Conservation (phyloP, 92 coral and sea anemone species). For the Ricordea florida region DNA sequence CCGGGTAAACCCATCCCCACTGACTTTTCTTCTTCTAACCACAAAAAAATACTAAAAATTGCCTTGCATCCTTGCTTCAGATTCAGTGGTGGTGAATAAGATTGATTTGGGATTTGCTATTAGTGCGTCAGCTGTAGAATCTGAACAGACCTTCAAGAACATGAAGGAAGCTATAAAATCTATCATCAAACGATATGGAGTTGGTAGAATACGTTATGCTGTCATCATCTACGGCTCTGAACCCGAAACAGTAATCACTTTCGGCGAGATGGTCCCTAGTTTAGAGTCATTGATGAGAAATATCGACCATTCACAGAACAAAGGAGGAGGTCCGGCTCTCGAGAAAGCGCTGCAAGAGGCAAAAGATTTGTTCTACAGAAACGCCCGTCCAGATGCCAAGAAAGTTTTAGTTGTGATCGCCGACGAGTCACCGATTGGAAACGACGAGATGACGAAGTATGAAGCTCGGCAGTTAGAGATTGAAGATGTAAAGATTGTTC, state of each 20-base stretch:
- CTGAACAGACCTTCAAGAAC: constrained; percentile 53
- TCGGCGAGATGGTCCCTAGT: constrained; percentile 45
- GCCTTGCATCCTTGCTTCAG: too few relatives aligned
- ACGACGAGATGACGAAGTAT: constrained; percentile 27
- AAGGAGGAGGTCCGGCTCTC: constrained; percentile 53
- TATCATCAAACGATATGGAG: constrained; percentile 62
- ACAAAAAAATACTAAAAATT: background rate
- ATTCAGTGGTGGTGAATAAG: constrained; percentile 57
- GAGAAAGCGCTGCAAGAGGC: constrained; percentile 73
- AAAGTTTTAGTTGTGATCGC: constrained; percentile 75
- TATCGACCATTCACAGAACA: constrained; percentile 44
- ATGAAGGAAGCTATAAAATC: constrained; percentile 69
- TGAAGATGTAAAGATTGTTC: constrained; percentile 65
- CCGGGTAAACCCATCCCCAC: background rate
- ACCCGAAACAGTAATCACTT: constrained; percentile 18
- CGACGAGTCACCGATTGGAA: constrained; percentile 62
- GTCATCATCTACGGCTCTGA: constrained; percentile 50
- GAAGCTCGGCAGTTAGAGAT: constrained; percentile 65
- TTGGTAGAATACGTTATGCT: constrained; percentile 61
- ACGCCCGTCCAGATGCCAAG: constrained; percentile 71
- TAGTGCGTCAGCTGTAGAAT: constrained; percentile 66
- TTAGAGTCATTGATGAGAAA: constrained; percentile 28
- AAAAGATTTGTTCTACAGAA: constrained; percentile 35
- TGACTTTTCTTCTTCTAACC: background rate
- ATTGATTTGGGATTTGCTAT: constrained; percentile 86